phyloP scores from a whole-genome alignment of 2,113 vertebrate genomes.

The Aegotheles bennettii region DNA sequence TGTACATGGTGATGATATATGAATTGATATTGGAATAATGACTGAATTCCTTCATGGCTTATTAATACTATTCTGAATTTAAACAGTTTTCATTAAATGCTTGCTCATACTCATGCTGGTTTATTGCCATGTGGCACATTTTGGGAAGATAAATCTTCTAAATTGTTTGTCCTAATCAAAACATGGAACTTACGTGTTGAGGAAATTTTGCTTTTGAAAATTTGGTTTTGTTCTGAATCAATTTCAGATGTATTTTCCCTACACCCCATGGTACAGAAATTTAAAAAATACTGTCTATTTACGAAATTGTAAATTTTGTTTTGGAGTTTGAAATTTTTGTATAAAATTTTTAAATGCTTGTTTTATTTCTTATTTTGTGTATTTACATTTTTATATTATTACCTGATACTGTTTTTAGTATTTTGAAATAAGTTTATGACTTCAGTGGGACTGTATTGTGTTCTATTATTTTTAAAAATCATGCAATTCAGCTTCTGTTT shows the following conservation, averaged over 20 bases:
- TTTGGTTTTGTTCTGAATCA: background rate
- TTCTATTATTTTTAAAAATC: background rate
- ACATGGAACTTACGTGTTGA: background rate
- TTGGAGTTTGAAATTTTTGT: background rate
- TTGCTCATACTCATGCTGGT: background rate
- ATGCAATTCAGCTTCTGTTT: background rate
- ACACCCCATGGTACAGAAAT: background rate
- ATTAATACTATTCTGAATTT: background rate
- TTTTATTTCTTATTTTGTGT: background rate
- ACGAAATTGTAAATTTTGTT: background rate
- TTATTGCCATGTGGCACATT: background rate
- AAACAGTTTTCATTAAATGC: slow-evolving; percentile 14
- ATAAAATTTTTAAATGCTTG: background rate
- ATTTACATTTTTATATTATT: background rate
- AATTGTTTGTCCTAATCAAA: background rate
- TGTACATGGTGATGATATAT: background rate
- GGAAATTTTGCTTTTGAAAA: background rate
- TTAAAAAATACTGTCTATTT: rapidly evolving
- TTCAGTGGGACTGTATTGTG: background rate
- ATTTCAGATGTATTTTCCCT: background rate
- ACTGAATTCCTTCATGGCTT: slow-evolving; percentile 26
- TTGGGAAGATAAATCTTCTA: background rate
- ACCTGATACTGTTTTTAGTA: background rate
- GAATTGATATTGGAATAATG: slow-evolving; percentile 21
- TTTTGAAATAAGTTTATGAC: background rate